A percentile compares a stretch with the other conserved stretches of the same genome.
phyloP scores from a whole-genome alignment of 1,140 invertebrate genomes.

The Brachionus rubens region DNA sequence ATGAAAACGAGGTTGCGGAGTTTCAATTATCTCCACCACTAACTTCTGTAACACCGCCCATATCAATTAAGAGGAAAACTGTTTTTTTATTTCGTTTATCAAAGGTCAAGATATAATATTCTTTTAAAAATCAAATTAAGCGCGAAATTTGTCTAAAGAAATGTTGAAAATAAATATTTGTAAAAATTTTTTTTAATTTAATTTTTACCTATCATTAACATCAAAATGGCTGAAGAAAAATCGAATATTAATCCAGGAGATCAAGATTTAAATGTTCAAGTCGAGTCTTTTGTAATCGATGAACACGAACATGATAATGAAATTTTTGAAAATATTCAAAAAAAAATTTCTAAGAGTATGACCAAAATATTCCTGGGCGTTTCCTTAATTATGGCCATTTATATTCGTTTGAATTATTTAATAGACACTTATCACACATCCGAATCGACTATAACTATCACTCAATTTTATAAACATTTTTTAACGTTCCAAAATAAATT shows the following conservation, averaged over 20 bases:
- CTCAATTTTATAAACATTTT: background rate
- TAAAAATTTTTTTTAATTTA: too few species aligned
- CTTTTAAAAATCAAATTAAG: too few species aligned
- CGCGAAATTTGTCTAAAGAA: too few species aligned
- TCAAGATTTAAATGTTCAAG: background rate
- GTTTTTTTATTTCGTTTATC: too few species aligned
- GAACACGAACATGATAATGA: background rate
- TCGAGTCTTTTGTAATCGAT: background rate
- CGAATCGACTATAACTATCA: background rate
- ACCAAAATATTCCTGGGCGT: background rate
- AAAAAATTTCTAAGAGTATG: constrained; percentile 2
- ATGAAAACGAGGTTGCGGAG: too few species aligned
- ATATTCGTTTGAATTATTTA: background rate
- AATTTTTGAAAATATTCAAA: background rate
- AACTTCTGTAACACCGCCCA: too few species aligned
- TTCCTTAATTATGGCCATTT: background rate
- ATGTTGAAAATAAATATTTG: too few species aligned
- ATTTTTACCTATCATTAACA: too few species aligned
- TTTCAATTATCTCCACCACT: too few species aligned
- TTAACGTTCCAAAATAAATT: background rate
- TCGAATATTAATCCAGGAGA: background rate
- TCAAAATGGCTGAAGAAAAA: too few species aligned
- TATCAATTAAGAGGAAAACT: too few species aligned
- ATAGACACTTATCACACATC: background rate
- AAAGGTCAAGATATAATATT: too few species aligned